Evolutionary conservation across 2,888 invertebrate species (phyloP).

Genomic region (Pteria penguin): DNA sequence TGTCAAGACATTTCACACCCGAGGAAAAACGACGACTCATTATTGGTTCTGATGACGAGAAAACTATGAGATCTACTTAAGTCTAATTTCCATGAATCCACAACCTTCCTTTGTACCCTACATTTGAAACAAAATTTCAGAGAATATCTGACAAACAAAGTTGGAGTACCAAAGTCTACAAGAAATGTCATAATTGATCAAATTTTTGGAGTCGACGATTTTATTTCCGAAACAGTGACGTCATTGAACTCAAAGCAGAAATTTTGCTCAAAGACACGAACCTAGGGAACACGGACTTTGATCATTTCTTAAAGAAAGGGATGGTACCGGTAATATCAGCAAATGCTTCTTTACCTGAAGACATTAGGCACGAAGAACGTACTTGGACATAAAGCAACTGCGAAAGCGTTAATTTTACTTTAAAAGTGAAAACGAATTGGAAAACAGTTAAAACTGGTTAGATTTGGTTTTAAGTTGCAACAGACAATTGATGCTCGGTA

Average conservation of each 20-base stretch:
- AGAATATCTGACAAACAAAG: not conserved
- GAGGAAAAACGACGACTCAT: not conserved
- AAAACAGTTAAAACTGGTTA: slow-evolving; percentile 7
- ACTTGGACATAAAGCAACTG: slow-evolving; percentile 1
- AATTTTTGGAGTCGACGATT: not conserved
- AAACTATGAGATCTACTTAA: not conserved
- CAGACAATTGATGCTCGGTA: not conserved
- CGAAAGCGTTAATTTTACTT: not conserved
- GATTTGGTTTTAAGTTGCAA: not conserved
- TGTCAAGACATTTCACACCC: not conserved
- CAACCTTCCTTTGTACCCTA: not conserved
- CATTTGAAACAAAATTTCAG: slow-evolving; percentile 15
- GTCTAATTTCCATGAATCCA: not conserved
- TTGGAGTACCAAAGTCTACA: not conserved
- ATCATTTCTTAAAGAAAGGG: not conserved
- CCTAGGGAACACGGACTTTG: not conserved
- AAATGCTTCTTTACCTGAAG: not conserved
- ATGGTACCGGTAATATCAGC: not conserved
- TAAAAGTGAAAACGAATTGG: slow-evolving; percentile 6
- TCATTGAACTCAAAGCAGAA: not conserved
- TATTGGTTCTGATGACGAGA: slow-evolving; percentile 8
- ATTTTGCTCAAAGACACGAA: not conserved
- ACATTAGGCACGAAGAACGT: not conserved
- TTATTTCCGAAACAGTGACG: not conserved
- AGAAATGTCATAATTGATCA: not conserved